Evolutionary conservation across 2,888 invertebrate genomes (phyloP), one percentile per base, ranked within the genome.

Genomic region (Thalpophila matura): DNA sequence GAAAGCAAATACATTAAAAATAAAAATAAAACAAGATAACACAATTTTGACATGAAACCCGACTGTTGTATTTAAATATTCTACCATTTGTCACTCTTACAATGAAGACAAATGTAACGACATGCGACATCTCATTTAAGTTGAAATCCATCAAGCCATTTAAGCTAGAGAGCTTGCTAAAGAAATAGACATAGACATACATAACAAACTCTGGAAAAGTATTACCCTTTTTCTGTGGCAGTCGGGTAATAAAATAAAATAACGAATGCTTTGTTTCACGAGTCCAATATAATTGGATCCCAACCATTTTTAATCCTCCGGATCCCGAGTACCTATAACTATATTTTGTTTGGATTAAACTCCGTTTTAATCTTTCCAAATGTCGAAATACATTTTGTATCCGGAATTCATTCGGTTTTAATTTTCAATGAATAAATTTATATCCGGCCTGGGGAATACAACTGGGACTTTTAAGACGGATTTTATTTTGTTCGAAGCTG

Each of bases 391-490:
- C 1, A 27, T 35, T 40, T 20, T 7, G 20, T 10, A 22, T 43
- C n/a, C 38, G 22, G 9, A 27, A 26, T 49, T 57, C 51, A 7
- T n/a, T 18, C 33, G 20, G 22, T 31, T 40, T 51, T 31, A 55
- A 55, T 40, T 29, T 42, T 57, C 12, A 33, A 53, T 53, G 29
- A 53, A 53, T 42, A 57, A 57, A 53, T 51, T 26, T 51, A 18
- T 24, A 18, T 40, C 7, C 2, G 7, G 4, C 10, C 3, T 22
- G 29, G 10, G 1, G 22, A 29, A 56, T 26, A 51, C 5, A 14
- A 12, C 14, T 42, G 31, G 9, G 14, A 14, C 20, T 10, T 50
- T 12, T 47, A 46, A 14, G 6, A 31, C 14, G 7, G 1, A 31
- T 29, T 53, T 27, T 4, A 4, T 20, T 20, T 33, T 14, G 37